Conservation (phyloP, 2,797 vertebrate species). For the Cryptoblepharus egeriae region DNA sequence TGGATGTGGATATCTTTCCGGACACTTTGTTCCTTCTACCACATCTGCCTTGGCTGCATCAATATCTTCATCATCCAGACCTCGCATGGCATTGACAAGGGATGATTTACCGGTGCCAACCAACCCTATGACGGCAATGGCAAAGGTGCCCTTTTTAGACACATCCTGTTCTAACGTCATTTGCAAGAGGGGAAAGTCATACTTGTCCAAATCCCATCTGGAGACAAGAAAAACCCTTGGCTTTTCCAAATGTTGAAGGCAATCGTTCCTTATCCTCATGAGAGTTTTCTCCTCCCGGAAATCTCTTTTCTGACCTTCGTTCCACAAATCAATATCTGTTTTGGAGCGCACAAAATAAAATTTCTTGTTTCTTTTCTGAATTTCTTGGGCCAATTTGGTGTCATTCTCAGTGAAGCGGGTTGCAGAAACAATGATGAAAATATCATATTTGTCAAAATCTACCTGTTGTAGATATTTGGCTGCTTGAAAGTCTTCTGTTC, state of each 20-base stretch:
- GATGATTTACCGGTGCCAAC: no score
- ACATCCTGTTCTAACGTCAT: no score
- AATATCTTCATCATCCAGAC: background rate
- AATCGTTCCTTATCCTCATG: slow-evolving; percentile 23
- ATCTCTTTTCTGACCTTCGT: background rate
- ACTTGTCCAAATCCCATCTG: no score
- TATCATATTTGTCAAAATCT: slow-evolving; percentile 66
- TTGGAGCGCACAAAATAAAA: slow-evolving; percentile 76
- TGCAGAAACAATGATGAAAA: slow-evolving; percentile 69
- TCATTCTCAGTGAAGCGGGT: slow-evolving; percentile 66
- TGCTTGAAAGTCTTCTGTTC: slow-evolving; percentile 56
- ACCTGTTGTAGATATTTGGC: slow-evolving; percentile 59
- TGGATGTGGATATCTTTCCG: no score
- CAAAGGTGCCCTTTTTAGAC: no score
- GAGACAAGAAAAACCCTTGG: no score
- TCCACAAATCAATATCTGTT: slow-evolving; percentile 55
- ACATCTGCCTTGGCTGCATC: background rate
- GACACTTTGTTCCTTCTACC: no score
- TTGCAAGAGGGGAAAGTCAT: no score
- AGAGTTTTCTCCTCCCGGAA: slow-evolving; percentile 44
- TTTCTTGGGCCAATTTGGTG: slow-evolving; percentile 60
- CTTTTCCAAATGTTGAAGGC: no score
- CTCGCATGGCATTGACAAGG: no score
- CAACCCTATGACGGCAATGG: no score
- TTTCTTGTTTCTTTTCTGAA: slow-evolving; percentile 59